These are phyloP conservation scores for Bradysia coprophila DNA, from an alignment of 1,140 invertebrate species.

Conservation along the genomic window DNA sequence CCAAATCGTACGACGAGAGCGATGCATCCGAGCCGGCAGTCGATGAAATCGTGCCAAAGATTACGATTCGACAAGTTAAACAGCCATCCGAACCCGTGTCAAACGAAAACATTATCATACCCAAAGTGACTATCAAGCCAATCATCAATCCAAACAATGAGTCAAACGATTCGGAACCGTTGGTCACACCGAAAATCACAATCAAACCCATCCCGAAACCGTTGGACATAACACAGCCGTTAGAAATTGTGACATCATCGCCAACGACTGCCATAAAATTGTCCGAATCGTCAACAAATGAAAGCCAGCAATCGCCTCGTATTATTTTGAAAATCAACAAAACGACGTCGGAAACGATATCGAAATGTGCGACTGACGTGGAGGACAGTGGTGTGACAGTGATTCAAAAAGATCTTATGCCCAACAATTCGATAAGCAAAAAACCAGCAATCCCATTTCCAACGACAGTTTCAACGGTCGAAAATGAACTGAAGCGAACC, in stretches of 20 bases:
- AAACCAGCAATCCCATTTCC: too few relatives aligned
- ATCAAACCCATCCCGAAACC: slow-evolving; percentile 1
- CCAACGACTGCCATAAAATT: not conserved
- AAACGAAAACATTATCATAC: slow-evolving; percentile 1
- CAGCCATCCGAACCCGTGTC: not conserved
- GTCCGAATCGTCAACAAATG: not conserved
- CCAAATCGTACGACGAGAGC: too few relatives aligned
- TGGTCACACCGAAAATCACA: slow-evolving; percentile 2
- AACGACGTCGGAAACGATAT: not conserved
- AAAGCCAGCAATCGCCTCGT: not conserved
- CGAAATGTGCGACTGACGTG: too few relatives aligned
- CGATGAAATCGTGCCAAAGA: not conserved
- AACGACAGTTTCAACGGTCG: too few relatives aligned
- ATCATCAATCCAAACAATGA: not conserved
- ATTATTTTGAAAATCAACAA: slow-evolving; percentile 2
- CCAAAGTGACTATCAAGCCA: slow-evolving; percentile 1
- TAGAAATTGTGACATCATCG: slow-evolving; percentile 1
- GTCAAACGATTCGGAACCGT: not conserved
- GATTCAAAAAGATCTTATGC: too few relatives aligned
- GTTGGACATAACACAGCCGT: not conserved
- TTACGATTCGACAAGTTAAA: not conserved
- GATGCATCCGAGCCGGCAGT: too few relatives aligned
- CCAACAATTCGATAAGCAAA: too few relatives aligned
- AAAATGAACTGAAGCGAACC: not conserved
- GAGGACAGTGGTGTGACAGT: too few relatives aligned